Evolutionary conservation across 2,113 vertebrate genomes (phyloP), one percentile per base, ranked within the genome.

Genomic region (Lota lota): DNA sequence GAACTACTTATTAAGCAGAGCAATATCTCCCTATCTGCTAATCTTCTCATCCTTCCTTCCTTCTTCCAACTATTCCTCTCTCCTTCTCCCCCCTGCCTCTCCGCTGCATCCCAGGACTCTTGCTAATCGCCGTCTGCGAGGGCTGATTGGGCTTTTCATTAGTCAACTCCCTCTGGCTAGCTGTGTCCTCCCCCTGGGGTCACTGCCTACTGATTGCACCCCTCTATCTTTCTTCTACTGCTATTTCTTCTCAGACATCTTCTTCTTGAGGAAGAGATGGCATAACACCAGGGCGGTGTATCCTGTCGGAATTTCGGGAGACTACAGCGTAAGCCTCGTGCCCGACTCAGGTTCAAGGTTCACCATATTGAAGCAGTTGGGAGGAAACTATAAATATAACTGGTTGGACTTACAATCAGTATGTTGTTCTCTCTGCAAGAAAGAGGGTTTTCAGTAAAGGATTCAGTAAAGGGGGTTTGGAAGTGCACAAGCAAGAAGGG

Each of bases 81-180:
- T 67, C 54, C n/a, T 11, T 57, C 65, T 33, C 65, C 71, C 74
- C 72, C 82, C 83, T 6, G 10, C 20, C 78, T 76, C 82, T 81
- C 85, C 82, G 70, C 86, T 47, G 66, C 73, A 82, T 83, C 88
- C 86, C 16, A 70, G 77, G 86, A 85, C 87, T 84, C 85, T 83
- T 82, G 78, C 78, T 86, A 84, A 89, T 89, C 82, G 77, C 83
- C 82, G 83, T 86, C 78, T 75, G 78, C 87, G 8, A 81, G 76
- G 79, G 78, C 86, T 88, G 88, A 90, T 90, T 91, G 88, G 86
- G 85, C 87, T 90, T 87, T 89, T 89, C 88, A 91, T 91, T 88
- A 89, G 85, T 89, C 86, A 85, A 86, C 76, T 91, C 87, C 89
- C 87, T 22, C 77, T 78, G 85, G 87, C 77, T 86, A 75, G 70